Evolutionary conservation across 1,140 invertebrate species (phyloP), one percentile per base, ranked within the genome.

Genomic region (Cherax quadricarinatus): DNA sequence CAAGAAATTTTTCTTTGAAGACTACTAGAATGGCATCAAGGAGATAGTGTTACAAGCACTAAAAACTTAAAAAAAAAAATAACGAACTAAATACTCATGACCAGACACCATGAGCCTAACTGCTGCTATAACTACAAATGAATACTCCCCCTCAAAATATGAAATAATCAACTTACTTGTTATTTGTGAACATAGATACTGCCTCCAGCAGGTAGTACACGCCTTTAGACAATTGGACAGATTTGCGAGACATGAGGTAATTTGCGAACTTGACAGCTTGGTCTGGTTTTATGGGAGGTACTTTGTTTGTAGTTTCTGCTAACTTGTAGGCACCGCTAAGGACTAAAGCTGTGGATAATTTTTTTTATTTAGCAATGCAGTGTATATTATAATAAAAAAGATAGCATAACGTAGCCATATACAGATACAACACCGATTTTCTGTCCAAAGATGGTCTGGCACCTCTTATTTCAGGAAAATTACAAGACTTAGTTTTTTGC

Each of bases 261-360:
- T 98, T 98, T 21, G 97, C 97, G 94, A 99, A 97, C 95, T 99
- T 99, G 12, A 98, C 96, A 30, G 97, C 97, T 95, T 99, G 98
- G 30, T 97, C 97, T 94, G 96, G 95, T 48, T 96, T 96, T 57
- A 98, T 95, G 18, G 97, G 97, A 49, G 97, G 96, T 91, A 96
- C 96, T 94, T 97, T 97, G 93, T 97, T 97, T 49, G 96, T 95
- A 49, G 95, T 95, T 84, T 96, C 96, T 81, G 97, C 96, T 4
- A 98, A 95, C 94, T 97, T 97, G 94, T 97, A 97, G 78, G 97
- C 96, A 89, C 97, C 97, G 95, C 96, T 97, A 14, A 98, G 95
- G n/a, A 98, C 95, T 24, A 97, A 95, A 93, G 97, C 96, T 96
- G 94, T 94, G 70, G 30, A 90, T 70, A 75, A 66, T 24, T 9